Evolutionary conservation across 2,797 vertebrate genomes (phyloP), one percentile per base, ranked within the genome.

Genomic region (Clarias fuscus): DNA sequence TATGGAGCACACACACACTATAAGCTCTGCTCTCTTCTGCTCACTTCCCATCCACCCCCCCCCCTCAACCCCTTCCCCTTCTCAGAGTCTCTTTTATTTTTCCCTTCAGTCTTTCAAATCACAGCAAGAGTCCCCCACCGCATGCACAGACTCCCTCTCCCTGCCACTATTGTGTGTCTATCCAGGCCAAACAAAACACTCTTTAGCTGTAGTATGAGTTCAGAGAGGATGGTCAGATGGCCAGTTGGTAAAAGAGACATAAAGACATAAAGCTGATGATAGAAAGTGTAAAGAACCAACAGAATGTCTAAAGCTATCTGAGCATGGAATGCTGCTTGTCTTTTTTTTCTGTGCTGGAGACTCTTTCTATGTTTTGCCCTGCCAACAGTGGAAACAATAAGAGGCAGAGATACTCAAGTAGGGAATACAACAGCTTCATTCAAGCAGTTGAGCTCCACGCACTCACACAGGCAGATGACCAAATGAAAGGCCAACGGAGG

Each of bases 341-440:
- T 83, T 86, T 87, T 76, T 20, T 78, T 65, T 82, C 84, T 80
- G 53, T 84, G 71, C 83, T 53, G 84, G 82, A 78, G n/a, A 77
- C 79, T 84, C 87, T 76, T 81, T 88, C 86, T 89, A 53, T 62
- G 85, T 86, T 83, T 82, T 88, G 83, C 86, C 73, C 83, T 90
- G 89, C 89, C 88, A 90, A 86, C 43, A 88, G 68, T 78, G 79
- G 67, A 86, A 84, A 89, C 90, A 89, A 87, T 88, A 83, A 89
- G 77, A 68, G 81, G 79, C 85, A 85, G 85, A 90, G 88, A 84
- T 68, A 80, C 82, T 89, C 83, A 72, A 87, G 84, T 84, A 85
- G 56, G 73, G 68, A 84, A 70, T 22, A 91, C 90, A 91, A 90
- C 88, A 83, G 88, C 68, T 87, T 91, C 88, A 85, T 91, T 89